A percentile compares a stretch with the other conserved stretches of the same genome.
Evolutionary conservation across 2,113 vertebrate genomes (phyloP).

Genomic region (Coracopsis vasa): DNA sequence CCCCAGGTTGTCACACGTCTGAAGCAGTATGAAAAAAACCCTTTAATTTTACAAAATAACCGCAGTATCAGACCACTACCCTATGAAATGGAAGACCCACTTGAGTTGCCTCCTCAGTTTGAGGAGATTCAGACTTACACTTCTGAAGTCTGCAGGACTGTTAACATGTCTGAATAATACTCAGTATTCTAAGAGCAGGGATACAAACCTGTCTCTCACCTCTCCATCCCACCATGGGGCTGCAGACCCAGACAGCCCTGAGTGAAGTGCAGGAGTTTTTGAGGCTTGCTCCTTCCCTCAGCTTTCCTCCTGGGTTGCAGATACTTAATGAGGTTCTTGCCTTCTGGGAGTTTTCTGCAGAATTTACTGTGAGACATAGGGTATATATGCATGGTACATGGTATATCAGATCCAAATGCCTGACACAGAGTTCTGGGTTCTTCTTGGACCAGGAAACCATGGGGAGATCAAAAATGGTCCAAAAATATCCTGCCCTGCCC

Average conservation of each 20-base stretch:
- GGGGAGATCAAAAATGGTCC: neutral
- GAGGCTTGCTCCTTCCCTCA: neutral
- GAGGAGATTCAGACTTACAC: neutral
- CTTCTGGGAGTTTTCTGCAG: neutral
- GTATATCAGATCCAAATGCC: neutral
- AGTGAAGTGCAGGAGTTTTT: neutral
- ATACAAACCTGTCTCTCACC: neutral
- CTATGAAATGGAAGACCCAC: slow-evolving; percentile 29
- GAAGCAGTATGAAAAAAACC: neutral
- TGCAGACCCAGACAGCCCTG: neutral
- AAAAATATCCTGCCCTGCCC: neutral
- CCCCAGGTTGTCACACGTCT: neutral
- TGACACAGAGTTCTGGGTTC: neutral
- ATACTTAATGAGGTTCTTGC: neutral
- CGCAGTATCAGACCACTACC: neutral
- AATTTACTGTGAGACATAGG: neutral
- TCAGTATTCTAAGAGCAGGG: neutral
- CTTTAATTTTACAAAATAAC: slow-evolving; percentile 24
- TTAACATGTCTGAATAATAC: neutral
- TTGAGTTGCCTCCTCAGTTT: neutral
- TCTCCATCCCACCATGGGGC: neutral
- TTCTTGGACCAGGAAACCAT: neutral
- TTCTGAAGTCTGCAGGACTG: neutral
- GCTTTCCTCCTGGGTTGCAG: neutral
- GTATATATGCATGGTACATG: neutral